Percentiles rank a stretch among this genome's conserved stretches.
phyloP scores from a whole-genome alignment of 2,797 vertebrate genomes.

The Sebastiscus tertius region DNA sequence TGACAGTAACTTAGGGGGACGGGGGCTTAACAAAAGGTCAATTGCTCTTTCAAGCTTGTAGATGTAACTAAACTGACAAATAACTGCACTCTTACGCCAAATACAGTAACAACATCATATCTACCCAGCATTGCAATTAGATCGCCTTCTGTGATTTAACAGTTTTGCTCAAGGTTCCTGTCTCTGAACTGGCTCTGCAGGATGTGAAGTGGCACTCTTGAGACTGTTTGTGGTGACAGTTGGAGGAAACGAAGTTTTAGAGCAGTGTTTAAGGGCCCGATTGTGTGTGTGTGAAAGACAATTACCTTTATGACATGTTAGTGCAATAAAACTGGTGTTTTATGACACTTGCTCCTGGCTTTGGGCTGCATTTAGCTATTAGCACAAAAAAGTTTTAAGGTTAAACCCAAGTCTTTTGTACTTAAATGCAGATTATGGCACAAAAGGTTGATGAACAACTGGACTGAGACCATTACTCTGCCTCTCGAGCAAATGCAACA shows the following conservation, averaged over 20 bases:
- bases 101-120: neutral
- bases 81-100: neutral
- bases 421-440: conserved; percentile 45
- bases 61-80: neutral
- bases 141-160: conserved; percentile 42
- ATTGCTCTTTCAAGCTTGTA: neutral
- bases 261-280: conserved; percentile 42
- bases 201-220: conserved; percentile 44
- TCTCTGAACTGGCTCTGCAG: conserved; percentile 22
- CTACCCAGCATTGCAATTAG: conserved; percentile 2
- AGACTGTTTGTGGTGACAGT: conserved; percentile 47
- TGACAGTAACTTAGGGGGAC: neutral
- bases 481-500: conserved; percentile 17
- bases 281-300: conserved; percentile 29
- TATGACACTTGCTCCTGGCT: conserved; percentile 47
- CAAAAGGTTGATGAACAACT: conserved; percentile 48
- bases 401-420: conserved; percentile 35
- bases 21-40: neutral
- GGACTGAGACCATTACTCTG: conserved; percentile 27
- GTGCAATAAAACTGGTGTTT: conserved; percentile 68
- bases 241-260: conserved; percentile 34
- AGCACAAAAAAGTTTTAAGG: conserved; percentile 52
- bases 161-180: conserved; percentile 40
- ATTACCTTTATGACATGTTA: conserved; percentile 68
- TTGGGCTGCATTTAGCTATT: conserved; percentile 51